phyloP scores from a whole-genome alignment of 1,140 invertebrate genomes.

The Conus ventricosus region DNA sequence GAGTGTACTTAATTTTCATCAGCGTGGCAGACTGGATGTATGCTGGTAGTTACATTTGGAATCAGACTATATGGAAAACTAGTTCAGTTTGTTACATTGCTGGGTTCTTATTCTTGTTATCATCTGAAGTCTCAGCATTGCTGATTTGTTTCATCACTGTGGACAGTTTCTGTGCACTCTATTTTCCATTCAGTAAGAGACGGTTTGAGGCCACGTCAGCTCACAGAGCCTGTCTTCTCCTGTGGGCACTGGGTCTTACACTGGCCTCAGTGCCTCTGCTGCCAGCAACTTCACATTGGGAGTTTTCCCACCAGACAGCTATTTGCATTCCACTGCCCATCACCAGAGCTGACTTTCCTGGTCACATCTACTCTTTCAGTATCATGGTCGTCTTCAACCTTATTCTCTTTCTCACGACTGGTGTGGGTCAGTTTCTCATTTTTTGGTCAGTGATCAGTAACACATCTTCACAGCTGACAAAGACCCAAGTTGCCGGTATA shows the following conservation, averaged over 20 bases:
- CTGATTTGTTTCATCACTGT: not conserved
- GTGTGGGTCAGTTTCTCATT: conserved; percentile 5
- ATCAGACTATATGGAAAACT: not conserved
- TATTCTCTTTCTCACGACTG: not conserved
- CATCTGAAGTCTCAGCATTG: not conserved
- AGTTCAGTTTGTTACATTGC: not conserved
- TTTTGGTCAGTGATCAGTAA: not conserved
- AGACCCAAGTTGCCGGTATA: not conserved
- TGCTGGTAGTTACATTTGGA: not conserved
- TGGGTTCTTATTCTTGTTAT: not conserved
- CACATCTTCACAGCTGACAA: not conserved
- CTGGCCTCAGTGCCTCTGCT: not conserved
- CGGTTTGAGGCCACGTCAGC: not conserved
- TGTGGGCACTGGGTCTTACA: not conserved
- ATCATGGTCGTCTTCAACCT: conserved; percentile 3
- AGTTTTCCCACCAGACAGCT: conserved; percentile 16
- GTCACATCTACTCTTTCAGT: conserved; percentile 5
- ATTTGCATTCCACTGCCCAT: conserved; percentile 22
- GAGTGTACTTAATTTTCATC: not conserved
- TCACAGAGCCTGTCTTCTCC: not conserved
- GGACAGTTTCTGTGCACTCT: not conserved
- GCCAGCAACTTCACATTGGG: conserved; percentile 9
- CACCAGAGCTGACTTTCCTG: not conserved
- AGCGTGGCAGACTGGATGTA: not conserved
- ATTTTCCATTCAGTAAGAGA: not conserved